Percentiles rank a stretch among this genome's conserved stretches.
These are phyloP conservation scores for Aurelia aurita complex sp. Pacific DNA, from an alignment of 30 jellyfish, hydroid and myxozoan genomes.

Conservation along the genomic window DNA sequence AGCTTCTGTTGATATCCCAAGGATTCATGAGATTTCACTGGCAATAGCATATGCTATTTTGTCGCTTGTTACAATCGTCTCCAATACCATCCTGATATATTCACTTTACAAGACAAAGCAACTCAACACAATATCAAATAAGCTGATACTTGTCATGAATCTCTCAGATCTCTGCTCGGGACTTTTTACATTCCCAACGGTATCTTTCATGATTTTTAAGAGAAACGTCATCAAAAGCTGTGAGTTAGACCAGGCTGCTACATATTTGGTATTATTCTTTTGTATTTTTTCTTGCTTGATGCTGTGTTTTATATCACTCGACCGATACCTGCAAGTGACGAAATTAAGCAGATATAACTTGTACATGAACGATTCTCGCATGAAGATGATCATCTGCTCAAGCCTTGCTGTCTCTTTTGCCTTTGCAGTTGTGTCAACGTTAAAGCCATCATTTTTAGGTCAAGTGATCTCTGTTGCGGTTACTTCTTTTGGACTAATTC, in stretches of 20 bases:
- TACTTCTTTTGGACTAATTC: background rate
- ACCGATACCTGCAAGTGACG: slow-evolving; percentile 49
- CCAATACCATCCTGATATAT: slow-evolving; percentile 36
- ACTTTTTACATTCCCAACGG: slow-evolving; percentile 16
- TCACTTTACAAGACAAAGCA: slow-evolving; percentile 49
- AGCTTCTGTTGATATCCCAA: no score
- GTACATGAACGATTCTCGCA: slow-evolving; percentile 43
- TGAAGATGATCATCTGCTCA: slow-evolving; percentile 15
- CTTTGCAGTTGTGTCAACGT: background rate
- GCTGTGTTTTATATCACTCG: slow-evolving; percentile 26
- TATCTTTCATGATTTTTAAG: background rate
- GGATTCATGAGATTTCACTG: no score
- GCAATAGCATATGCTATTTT: background rate
- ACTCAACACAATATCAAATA: slow-evolving; percentile 35
- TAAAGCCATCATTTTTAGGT: background rate
- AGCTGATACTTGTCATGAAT: slow-evolving; percentile 33
- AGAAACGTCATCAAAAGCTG: slow-evolving; percentile 16
- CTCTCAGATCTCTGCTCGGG: slow-evolving; percentile 55
- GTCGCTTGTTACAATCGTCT: background rate
- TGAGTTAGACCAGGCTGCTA: slow-evolving; percentile 1
- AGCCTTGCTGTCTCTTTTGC: slow-evolving; percentile 19
- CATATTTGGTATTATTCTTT: slow-evolving; percentile 16
- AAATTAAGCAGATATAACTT: slow-evolving; percentile 35
- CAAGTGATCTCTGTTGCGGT: background rate
- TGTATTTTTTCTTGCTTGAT: slow-evolving; percentile 34